Evolutionary conservation across 2,797 vertebrate genomes (phyloP), one percentile per base, ranked within the genome.

Genomic region (Uromys caudimaculatus): DNA sequence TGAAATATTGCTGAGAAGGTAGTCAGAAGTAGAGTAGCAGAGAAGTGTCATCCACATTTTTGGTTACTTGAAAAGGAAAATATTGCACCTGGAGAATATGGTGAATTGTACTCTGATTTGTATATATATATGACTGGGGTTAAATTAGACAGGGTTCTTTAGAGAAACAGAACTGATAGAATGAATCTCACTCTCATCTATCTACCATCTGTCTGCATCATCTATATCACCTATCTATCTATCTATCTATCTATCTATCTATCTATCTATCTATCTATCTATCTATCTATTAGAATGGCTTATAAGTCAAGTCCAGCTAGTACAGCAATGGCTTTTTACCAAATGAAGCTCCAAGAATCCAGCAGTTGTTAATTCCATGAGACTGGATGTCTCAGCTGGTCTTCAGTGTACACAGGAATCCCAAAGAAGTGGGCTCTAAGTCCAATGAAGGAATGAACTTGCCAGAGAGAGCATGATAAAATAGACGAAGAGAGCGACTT

Each of bases 51-150:
- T 16, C 23, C 8, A 12, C 58, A 58, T 27, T 50, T 75, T 1
- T 47, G 21, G 17, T 56, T 85, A 32, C 21, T 29, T 0, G 16
- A 69, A 69, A 69, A 29, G 41, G 5, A 3, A 91, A 50, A 3
- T 79, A 52, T 44, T 93, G 1, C 38, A 44, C 90, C 47, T 88
- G 71, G 38, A 92, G n/a, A 91, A 89, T 38, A 29, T 2, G 35
- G 7, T 93, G 41, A 89, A 21, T 82, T 87, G 19, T 71, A 79
- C 38, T 85, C 38, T 78, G 29, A 83, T 86, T 93, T 93, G 89
- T 16, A 54, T 16, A 14, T 44, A 44, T 3, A 3, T 52, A 69
- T 32, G 10, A 56, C 24, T 50, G 44, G 24, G 58, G 19, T n/a
- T 67, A 12, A 67, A 69, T 86, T 69, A 69, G 17, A 50, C 6